Percentiles rank a stretch among this genome's conserved stretches.
phyloP scores from a whole-genome alignment of 1,140 invertebrate genomes.

The Oncopeltus fasciatus region DNA sequence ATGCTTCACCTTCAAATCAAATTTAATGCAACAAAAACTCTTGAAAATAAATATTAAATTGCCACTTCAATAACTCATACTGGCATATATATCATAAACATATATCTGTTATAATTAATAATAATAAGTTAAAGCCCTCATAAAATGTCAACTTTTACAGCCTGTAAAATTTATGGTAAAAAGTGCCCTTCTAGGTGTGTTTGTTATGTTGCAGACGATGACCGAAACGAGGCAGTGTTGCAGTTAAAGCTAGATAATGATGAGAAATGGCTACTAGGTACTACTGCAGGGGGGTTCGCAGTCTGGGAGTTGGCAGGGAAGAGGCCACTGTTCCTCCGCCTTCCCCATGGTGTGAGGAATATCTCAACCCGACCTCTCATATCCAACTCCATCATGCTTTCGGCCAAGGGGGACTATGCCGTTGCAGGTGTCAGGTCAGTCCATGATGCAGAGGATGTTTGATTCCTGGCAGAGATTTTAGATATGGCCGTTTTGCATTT shows the following conservation, averaged over 20 bases:
- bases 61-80: too few relatives aligned
- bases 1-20: too few relatives aligned
- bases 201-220: slow-evolving; percentile 40
- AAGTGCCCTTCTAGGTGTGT: too few relatives aligned
- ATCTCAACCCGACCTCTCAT: slow-evolving; percentile 71
- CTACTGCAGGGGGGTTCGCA: slow-evolving; percentile 67
- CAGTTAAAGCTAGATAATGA: slow-evolving; percentile 69
- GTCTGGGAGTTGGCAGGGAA: slow-evolving; percentile 43
- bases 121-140: too few relatives aligned
- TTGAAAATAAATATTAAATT: background rate
- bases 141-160: too few relatives aligned
- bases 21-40: background rate
- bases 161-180: too few relatives aligned
- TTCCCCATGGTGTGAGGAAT: slow-evolving; percentile 82
- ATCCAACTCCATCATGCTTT: slow-evolving; percentile 82
- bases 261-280: slow-evolving; percentile 66
- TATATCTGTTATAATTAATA: too few relatives aligned
- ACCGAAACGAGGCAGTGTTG: slow-evolving; percentile 56
- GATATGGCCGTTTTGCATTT: too few relatives aligned
- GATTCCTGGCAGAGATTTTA: too few relatives aligned
- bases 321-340: slow-evolving; percentile 46
- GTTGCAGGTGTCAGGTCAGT: slow-evolving; percentile 77
- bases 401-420: slow-evolving; percentile 76
- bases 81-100: too few relatives aligned
- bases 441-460: background rate